phyloP scores from a whole-genome alignment of 1,140 invertebrate genomes.

The Steinernema feltiae region DNA sequence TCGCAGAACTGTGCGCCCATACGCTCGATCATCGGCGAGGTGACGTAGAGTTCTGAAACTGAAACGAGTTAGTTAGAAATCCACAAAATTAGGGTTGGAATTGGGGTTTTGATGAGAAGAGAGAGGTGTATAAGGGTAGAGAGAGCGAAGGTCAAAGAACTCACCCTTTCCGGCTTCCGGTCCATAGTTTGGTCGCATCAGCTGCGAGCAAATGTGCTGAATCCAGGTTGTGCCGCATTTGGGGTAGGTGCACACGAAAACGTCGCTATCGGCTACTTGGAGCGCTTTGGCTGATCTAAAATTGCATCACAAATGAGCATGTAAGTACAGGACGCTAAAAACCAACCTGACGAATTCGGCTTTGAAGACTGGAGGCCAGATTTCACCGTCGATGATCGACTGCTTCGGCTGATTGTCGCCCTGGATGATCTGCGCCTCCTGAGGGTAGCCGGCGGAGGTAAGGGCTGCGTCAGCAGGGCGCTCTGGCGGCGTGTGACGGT shows the following conservation, averaged over 20 bases:
- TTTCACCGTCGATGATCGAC: slow-evolving; percentile 50
- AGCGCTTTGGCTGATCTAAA: slow-evolving; percentile 49
- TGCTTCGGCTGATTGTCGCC: slow-evolving; percentile 45
- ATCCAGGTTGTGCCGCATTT: slow-evolving; percentile 58
- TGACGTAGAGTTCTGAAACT: slow-evolving; percentile 51
- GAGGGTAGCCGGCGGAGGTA: neutral
- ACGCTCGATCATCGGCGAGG: slow-evolving; percentile 55
- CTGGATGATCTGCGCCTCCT: neutral
- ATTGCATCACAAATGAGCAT: slow-evolving; percentile 21
- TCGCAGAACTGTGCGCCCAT: slow-evolving; percentile 51
- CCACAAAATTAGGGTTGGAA: no score
- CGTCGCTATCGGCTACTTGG: slow-evolving; percentile 39
- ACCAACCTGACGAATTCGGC: slow-evolving; percentile 41
- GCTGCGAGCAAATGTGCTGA: slow-evolving; percentile 56
- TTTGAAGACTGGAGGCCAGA: slow-evolving; percentile 56
- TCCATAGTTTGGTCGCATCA: slow-evolving; percentile 44
- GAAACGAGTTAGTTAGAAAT: slow-evolving; percentile 23
- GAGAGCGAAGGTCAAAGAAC: neutral
- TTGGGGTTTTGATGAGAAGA: no score
- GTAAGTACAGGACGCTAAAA: slow-evolving; percentile 12
- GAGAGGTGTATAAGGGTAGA: no score
- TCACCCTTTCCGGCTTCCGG: slow-evolving; percentile 53
- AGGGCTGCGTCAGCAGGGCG: neutral
- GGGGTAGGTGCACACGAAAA: slow-evolving; percentile 56
- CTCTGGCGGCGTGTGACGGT: no score